These are phyloP conservation scores for Tragelaphus oryx DNA, from an alignment of 2,797 vertebrate genomes.

Conservation along the genomic window DNA sequence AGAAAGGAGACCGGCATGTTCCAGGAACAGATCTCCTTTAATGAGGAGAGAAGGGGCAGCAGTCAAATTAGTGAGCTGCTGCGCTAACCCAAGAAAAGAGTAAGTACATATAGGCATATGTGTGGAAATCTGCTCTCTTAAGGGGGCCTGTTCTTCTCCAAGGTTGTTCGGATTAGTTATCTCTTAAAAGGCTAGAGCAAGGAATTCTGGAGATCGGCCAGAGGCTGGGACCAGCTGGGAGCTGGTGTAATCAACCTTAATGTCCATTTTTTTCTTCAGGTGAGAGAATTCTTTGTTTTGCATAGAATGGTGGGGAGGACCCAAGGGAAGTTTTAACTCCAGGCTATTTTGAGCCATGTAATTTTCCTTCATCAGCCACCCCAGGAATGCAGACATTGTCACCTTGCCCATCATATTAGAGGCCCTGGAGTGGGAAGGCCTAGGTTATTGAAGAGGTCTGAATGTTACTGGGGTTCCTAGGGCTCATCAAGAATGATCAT, in stretches of 20 bases:
- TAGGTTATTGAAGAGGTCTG: neutral
- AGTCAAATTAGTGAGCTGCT: neutral
- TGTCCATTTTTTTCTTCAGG: neutral
- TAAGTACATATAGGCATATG: fast-evolving
- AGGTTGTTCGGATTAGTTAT: neutral
- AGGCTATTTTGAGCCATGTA: neutral
- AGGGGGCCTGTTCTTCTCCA: neutral
- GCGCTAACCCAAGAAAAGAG: neutral
- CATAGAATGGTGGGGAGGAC: neutral
- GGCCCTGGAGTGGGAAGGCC: neutral
- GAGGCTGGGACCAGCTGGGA: neutral
- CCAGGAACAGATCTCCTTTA: neutral
- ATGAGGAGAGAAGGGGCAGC: neutral
- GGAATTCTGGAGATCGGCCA: neutral
- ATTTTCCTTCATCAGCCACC: neutral
- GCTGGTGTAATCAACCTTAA: neutral
- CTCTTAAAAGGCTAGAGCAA: neutral
- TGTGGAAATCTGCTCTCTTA: neutral
- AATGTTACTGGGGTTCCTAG: neutral
- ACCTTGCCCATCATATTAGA: neutral
- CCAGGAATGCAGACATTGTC: neutral
- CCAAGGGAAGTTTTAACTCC: neutral
- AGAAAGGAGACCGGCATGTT: fast-evolving
- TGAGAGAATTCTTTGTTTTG: neutral
- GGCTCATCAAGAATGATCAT: neutral